Percentiles rank a stretch among this genome's conserved stretches.
These are phyloP conservation scores for Geodia barretti DNA, from an alignment of 37 sponge, comb jelly and placozoan genomes.

Conservation along the genomic window DNA sequence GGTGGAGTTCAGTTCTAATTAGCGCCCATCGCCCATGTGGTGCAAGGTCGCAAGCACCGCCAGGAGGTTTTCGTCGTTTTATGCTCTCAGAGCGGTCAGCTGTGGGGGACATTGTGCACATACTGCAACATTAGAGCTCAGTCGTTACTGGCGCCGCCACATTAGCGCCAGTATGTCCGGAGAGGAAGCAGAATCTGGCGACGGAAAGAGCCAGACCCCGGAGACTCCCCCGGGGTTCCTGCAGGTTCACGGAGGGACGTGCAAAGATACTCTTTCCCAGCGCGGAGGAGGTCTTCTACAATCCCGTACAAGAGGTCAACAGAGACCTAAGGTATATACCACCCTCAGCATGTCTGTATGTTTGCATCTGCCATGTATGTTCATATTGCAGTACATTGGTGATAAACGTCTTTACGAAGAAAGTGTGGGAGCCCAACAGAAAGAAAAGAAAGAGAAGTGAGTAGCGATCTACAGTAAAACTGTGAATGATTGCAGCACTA, in stretches of 20 bases:
- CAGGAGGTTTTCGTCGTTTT: too few species aligned
- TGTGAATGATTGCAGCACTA: too few species aligned
- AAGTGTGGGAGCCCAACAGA: slow-evolving; percentile 33
- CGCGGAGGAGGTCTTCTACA: slow-evolving; percentile 91
- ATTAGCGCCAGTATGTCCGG: too few species aligned
- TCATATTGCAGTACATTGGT: slow-evolving; percentile 62
- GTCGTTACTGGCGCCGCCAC: too few species aligned
- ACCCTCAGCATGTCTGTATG: neutral
- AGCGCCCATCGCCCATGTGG: neutral
- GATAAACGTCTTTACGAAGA: slow-evolving; percentile 57
- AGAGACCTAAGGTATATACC: slow-evolving; percentile 85
- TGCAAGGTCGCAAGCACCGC: neutral
- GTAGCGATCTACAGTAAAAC: neutral
- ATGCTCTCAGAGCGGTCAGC: too few species aligned
- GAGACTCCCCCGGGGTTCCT: neutral
- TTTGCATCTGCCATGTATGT: neutral
- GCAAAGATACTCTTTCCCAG: slow-evolving; percentile 86
- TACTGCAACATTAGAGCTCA: too few species aligned
- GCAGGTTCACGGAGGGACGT: slow-evolving; percentile 75
- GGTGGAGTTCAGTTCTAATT: neutral
- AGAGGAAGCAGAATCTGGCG: too few species aligned
- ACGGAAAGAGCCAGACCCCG: too few species aligned
- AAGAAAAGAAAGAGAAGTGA: slow-evolving; percentile 24
- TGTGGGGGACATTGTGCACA: too few species aligned
- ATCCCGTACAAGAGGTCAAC: slow-evolving; percentile 97